Conservation (phyloP, 2,797 vertebrate genomes). For the Alosa sapidissima region DNA sequence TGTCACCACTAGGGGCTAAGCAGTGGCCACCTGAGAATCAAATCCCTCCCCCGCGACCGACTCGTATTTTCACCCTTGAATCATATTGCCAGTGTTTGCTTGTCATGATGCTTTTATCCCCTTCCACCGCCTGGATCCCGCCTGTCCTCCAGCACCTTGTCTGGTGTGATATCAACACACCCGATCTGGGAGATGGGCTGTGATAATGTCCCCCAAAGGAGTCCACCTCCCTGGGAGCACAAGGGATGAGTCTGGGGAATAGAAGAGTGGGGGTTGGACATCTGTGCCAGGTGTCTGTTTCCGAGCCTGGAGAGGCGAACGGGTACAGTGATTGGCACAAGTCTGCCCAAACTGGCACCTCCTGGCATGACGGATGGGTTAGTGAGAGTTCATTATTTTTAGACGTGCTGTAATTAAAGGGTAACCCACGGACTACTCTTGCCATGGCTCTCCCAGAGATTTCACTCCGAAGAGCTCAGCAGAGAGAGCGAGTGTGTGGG, state of each 20-base stretch:
- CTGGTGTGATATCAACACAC: constrained; percentile 48
- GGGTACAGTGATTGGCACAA: constrained; percentile 45
- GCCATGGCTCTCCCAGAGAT: neutral
- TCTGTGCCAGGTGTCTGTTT: constrained; percentile 46
- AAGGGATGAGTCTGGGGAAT: constrained; percentile 24
- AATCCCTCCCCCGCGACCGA: constrained; percentile 57
- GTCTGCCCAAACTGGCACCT: constrained; percentile 37
- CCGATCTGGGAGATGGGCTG: constrained; percentile 31
- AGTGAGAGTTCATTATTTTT: constrained; percentile 22
- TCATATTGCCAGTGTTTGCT: constrained; percentile 76
- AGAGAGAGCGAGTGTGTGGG: neutral
- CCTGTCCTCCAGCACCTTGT: constrained; percentile 43
- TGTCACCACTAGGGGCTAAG: neutral
- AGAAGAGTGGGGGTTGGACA: constrained; percentile 37
- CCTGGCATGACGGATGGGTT: constrained; percentile 15
- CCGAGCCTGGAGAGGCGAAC: constrained; percentile 43
- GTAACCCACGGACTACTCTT: neutral
- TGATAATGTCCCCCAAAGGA: constrained; percentile 46
- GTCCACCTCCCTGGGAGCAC: constrained; percentile 24
- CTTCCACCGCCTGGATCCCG: constrained; percentile 26
- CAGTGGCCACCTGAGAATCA: constrained; percentile 13
- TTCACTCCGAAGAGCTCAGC: neutral
- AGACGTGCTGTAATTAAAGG: constrained; percentile 31
- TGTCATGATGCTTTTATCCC: constrained; percentile 77
- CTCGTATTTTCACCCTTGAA: constrained; percentile 62